phyloP scores from a whole-genome alignment of 1,140 invertebrate genomes.

The Globodera ellingtonae region DNA sequence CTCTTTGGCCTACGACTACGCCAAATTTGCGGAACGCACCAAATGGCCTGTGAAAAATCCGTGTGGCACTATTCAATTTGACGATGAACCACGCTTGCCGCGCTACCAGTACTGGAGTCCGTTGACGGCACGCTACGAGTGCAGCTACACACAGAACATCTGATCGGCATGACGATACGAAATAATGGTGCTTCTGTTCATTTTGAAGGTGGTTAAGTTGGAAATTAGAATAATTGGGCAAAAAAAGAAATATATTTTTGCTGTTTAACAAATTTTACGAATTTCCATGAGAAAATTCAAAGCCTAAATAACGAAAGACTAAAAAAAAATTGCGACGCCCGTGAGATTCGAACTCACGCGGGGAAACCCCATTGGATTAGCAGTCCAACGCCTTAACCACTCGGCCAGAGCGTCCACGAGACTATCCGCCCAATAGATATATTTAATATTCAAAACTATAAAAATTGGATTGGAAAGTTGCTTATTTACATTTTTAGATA shows the following conservation, averaged over 20 bases:
- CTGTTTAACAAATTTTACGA: no score
- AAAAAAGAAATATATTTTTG: no score
- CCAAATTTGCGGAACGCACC: neutral
- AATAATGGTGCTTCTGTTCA: no score
- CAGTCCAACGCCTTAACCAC: constrained; percentile 62
- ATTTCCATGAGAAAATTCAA: no score
- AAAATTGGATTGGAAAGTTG: no score
- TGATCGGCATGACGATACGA: neutral
- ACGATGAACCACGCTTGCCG: neutral
- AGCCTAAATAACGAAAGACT: no score
- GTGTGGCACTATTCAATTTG: neutral
- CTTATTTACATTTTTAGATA: no score
- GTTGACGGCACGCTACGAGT: neutral
- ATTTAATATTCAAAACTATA: no score
- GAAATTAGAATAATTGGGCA: no score
- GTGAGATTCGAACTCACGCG: constrained; percentile 62
- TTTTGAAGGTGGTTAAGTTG: no score
- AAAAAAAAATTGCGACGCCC: neutral
- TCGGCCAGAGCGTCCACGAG: constrained; percentile 43
- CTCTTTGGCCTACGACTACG: neutral
- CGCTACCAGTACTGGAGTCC: neutral
- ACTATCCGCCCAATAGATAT: no score
- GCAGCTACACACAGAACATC: neutral
- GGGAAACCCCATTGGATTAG: constrained; percentile 62
- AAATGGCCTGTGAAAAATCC: neutral